Conservation (phyloP, 2,797 vertebrate genomes). For the Acipenser oxyrinchus region DNA sequence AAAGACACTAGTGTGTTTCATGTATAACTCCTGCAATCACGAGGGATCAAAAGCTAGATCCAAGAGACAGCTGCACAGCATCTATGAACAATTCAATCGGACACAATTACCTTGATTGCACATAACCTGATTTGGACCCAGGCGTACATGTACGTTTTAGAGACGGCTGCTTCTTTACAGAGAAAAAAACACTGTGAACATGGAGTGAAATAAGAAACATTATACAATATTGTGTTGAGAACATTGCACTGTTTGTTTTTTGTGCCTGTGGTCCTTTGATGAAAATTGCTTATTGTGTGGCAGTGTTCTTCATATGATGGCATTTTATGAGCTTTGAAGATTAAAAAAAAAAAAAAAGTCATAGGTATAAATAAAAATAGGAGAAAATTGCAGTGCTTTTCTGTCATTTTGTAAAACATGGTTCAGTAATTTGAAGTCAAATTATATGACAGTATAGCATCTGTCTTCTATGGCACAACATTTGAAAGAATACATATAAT, state of each 20-base stretch:
- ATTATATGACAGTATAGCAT: constrained; percentile 79
- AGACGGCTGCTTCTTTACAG: constrained; percentile 10
- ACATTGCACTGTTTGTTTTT: constrained; percentile 27
- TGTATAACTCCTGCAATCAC: constrained; percentile 36
- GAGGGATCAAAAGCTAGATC: constrained; percentile 62
- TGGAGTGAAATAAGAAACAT: constrained; percentile 10
- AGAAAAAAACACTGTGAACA: constrained; percentile 15
- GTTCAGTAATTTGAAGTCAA: constrained; percentile 74
- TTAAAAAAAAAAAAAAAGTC: constrained; percentile 32
- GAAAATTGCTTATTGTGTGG: constrained; percentile 73
- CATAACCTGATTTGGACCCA: constrained; percentile 60
- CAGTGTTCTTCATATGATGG: constrained; percentile 64
- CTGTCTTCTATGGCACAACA: constrained; percentile 71
- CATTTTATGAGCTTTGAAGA: constrained; percentile 87
- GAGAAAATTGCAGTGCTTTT: constrained; percentile 92
- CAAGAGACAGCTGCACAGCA: constrained; percentile 48
- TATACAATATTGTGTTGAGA: constrained; percentile 1
- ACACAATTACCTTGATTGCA: constrained; percentile 63
- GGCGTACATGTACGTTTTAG: constrained; percentile 26
- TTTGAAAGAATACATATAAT: constrained; percentile 55
- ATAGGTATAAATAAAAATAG: constrained; percentile 66
- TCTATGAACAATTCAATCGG: constrained; percentile 53
- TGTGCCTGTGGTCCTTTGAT: constrained; percentile 49
- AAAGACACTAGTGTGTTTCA: constrained; percentile 24
- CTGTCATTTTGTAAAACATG: constrained; percentile 79